These are phyloP conservation scores for Habropoda laboriosa DNA, from an alignment of 1,140 invertebrate genomes.

Conservation along the genomic window DNA sequence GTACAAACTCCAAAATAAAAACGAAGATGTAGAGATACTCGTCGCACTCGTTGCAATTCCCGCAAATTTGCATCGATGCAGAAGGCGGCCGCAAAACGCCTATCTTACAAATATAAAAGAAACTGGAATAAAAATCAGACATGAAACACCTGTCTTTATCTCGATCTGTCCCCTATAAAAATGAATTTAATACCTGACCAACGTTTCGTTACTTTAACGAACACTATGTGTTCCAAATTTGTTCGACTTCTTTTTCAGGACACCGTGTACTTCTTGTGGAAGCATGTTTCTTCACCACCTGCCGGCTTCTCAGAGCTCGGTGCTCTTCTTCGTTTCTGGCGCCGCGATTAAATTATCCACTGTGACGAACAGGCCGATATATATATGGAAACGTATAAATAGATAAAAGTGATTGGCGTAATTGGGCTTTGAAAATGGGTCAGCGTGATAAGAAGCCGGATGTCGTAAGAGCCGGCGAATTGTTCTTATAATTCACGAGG, in stretches of 20 bases:
- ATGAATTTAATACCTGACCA: background rate
- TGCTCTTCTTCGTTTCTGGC: too few species aligned
- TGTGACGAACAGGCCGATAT: background rate
- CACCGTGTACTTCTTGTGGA: too few species aligned
- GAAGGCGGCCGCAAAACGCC: background rate
- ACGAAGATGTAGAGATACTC: too few species aligned
- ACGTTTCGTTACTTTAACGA: background rate
- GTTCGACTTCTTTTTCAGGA: too few species aligned
- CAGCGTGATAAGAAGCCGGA: constrained; percentile 9
- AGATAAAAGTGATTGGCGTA: constrained; percentile 16
- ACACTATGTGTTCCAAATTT: background rate
- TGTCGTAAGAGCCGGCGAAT: background rate
- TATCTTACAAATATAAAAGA: background rate
- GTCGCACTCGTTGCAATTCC: too few species aligned
- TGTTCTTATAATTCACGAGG: background rate
- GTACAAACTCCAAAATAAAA: too few species aligned
- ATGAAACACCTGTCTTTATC: background rate
- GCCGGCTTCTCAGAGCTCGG: background rate
- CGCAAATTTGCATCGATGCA: too few species aligned
- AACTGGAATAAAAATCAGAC: background rate
- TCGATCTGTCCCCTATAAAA: background rate
- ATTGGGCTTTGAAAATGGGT: constrained; percentile 22
- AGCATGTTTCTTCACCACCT: background rate
- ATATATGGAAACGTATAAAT: background rate
- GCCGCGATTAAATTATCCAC: background rate